Conservation (phyloP, 2,113 vertebrate species). For the Hylia prasina region DNA sequence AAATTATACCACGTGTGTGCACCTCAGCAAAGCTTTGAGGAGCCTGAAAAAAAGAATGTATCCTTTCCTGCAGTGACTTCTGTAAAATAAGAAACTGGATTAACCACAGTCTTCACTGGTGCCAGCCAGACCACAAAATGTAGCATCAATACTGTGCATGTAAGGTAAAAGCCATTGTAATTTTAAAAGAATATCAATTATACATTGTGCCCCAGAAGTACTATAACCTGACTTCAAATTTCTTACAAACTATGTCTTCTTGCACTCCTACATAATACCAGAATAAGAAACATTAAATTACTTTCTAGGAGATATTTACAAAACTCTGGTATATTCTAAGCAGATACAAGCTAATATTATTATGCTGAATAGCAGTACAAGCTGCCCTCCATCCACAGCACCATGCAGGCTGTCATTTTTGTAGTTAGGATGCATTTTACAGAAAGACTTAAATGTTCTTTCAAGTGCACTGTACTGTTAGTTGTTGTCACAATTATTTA, state of each 20-base stretch:
- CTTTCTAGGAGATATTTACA: not conserved
- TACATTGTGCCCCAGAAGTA: not conserved
- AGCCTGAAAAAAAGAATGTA: not conserved
- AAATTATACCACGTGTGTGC: not conserved
- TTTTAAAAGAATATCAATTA: not conserved
- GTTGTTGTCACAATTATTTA: slow-evolving; percentile 63
- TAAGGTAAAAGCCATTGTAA: not conserved
- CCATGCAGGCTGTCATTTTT: slow-evolving; percentile 19
- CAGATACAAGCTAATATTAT: not conserved
- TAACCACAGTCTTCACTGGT: not conserved
- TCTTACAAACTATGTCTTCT: not conserved
- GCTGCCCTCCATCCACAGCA: slow-evolving; percentile 41
- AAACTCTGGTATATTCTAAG: not conserved
- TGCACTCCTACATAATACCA: not conserved
- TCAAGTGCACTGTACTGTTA: slow-evolving; percentile 52
- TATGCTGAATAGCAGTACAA: slow-evolving; percentile 13
- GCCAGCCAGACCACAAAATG: not conserved
- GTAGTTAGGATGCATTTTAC: slow-evolving; percentile 28
- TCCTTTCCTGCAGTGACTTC: not conserved
- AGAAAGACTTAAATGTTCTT: slow-evolving; percentile 41
- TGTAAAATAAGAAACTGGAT: not conserved
- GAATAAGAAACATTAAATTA: not conserved
- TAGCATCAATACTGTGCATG: not conserved
- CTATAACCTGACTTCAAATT: not conserved
- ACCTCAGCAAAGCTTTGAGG: not conserved